A percentile compares a stretch with the other conserved stretches of the same genome.
Evolutionary conservation across 2,888 invertebrate genomes (phyloP).

Genomic region (Chrysopilus asiliformis): DNA sequence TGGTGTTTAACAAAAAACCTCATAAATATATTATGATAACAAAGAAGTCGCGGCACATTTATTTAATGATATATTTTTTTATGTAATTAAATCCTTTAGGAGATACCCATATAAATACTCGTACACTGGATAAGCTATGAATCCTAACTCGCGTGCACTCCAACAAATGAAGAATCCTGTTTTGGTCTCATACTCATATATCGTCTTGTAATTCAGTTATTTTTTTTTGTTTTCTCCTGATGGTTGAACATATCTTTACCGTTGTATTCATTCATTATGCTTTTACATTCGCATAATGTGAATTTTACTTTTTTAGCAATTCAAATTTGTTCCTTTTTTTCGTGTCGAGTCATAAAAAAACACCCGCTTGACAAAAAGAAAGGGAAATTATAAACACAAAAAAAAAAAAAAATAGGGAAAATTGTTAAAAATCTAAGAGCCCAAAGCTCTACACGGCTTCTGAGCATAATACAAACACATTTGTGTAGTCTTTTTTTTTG

Average conservation of each 20-base stretch:
- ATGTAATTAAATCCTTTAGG: constrained; percentile 16
- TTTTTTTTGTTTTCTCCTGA: not conserved
- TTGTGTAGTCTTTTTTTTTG: no score
- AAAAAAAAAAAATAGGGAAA: no score
- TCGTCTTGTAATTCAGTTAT: constrained; percentile 6
- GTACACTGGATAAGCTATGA: no score
- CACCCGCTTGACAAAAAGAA: not conserved
- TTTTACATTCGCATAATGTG: not conserved
- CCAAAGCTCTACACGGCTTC: no score
- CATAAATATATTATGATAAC: constrained; percentile 15
- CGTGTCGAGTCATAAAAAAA: constrained; percentile 5
- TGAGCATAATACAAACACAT: no score
- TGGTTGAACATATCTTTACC: not conserved
- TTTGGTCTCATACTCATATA: no score
- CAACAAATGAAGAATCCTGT: not conserved
- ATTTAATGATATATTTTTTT: constrained; percentile 14
- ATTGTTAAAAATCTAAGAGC: no score
- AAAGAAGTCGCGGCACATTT: constrained; percentile 15
- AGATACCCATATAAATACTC: no score
- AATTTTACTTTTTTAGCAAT: constrained; percentile 4
- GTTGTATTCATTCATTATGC: not conserved
- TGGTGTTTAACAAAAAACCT: constrained; percentile 7
- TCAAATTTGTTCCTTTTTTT: constrained; percentile 5
- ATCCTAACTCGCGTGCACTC: not conserved
- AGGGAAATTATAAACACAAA: not conserved